phyloP scores from a whole-genome alignment of 1,140 invertebrate genomes.

The Calliphora vicina region DNA sequence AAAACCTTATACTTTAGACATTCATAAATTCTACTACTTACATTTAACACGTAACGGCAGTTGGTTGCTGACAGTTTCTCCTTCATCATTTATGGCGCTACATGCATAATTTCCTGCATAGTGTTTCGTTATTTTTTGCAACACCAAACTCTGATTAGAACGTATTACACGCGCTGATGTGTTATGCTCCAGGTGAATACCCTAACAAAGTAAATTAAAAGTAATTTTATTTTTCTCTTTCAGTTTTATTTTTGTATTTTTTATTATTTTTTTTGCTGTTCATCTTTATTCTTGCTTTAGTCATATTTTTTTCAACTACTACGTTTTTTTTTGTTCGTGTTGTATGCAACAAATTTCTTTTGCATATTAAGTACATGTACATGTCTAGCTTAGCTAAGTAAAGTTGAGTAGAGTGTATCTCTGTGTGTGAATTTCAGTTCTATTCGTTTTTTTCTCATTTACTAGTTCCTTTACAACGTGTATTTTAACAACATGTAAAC shows the following conservation, averaged over 20 bases:
- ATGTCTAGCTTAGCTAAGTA: not conserved
- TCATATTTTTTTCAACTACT: too few species aligned
- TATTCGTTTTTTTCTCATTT: not conserved
- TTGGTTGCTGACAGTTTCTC: constrained; percentile 80
- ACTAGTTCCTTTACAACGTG: not conserved
- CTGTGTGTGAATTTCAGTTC: not conserved
- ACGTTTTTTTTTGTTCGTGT: not conserved
- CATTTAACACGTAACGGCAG: constrained; percentile 83
- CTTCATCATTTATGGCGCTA: constrained; percentile 80
- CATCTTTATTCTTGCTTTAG: not conserved
- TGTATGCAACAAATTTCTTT: not conserved
- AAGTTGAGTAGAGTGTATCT: not conserved
- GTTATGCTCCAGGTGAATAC: constrained; percentile 78
- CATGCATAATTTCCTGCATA: constrained; percentile 84
- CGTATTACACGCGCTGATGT: constrained; percentile 80
- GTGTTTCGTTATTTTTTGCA: constrained; percentile 82
- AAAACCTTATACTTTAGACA: not conserved
- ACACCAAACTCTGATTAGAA: constrained; percentile 82
- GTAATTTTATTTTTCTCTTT: not conserved
- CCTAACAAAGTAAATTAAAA: constrained; percentile 64
- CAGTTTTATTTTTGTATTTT: too few species aligned
- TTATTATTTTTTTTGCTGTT: not conserved
- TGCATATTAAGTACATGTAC: not conserved
- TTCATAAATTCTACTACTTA: constrained; percentile 67
- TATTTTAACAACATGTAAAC: constrained; percentile 6